Evolutionary conservation across 2,797 vertebrate genomes (phyloP), one percentile per base, ranked within the genome.

Genomic region (Lacerta agilis): DNA sequence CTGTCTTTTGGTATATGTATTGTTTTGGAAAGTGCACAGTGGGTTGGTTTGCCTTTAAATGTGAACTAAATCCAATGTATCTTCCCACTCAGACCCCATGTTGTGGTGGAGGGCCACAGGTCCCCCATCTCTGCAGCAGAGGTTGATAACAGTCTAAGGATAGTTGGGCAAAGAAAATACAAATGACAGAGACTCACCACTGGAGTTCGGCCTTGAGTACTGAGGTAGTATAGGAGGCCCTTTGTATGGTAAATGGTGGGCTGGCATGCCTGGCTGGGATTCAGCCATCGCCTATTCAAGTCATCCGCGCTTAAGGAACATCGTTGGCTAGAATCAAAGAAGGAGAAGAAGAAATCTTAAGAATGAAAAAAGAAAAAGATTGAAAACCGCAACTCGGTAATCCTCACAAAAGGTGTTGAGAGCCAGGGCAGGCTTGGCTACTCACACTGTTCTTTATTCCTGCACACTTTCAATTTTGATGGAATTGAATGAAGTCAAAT

Each of bases 221-320:
- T 91, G 88, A 99, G 97, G 93, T 98, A 98, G 91, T 97, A 97
- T 43, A 99, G 98, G 25, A 99, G 96, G 11, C 98, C 98, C 86
- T 99, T 99, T 86, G 97, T 17, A 1, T 99, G 98, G 96, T 98
- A 99, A 94, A 99, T 97, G 3, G 98, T 99, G 18, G 98, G 98
- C 83, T 98, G 98, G 61, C 98, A 96, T 87, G 94, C 83, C 0
- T 95, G 92, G 33, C 85, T 94, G 8, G 98, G 98, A 41, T 96
- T 93, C 72, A 97, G 85, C 98, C 98, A 99, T 80, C 98, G 98
- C 49, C 98, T 97, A 90, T 99, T 99, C 93, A 99, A 94, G 89
- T 99, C 98, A 71, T 98, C 97, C 25, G 97, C 96, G 72, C 95
- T 98, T 92, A 99, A 95, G 0, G 98, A 98, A 79, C 98, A 99